Conservation (phyloP, 2,113 vertebrate genomes). For the Nothocercus julius region DNA sequence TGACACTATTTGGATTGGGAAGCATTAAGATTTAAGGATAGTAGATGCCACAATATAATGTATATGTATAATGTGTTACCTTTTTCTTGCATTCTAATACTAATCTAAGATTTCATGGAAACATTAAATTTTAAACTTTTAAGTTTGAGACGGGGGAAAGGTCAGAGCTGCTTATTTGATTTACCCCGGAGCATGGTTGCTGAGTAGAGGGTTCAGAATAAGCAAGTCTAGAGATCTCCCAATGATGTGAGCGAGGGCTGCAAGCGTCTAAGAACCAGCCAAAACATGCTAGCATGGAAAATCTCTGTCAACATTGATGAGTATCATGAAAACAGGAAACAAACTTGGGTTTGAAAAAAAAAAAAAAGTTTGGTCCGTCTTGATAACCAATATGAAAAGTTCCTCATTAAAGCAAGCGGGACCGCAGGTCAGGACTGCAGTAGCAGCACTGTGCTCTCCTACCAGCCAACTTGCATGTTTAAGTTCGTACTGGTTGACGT, state of each 20-base stretch:
- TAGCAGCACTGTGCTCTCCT: not conserved
- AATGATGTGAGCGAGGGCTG: no score
- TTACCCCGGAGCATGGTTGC: not conserved
- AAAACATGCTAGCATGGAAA: not conserved
- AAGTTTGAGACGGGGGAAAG: not conserved
- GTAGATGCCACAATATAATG: not conserved
- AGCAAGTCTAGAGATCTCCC: not conserved
- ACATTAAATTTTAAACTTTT: not conserved
- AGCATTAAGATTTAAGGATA: not conserved
- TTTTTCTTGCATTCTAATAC: not conserved
- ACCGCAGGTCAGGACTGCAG: not conserved
- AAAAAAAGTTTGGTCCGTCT: not conserved
- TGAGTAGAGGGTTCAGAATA: not conserved
- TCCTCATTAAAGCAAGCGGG: not conserved
- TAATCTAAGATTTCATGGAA: not conserved
- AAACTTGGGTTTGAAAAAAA: not conserved
- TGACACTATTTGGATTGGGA: not conserved
- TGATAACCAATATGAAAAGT: not conserved
- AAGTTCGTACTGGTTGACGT: not conserved
- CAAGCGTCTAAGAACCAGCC: not conserved
- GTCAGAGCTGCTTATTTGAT: not conserved
- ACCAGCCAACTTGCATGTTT: not conserved
- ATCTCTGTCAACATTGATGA: not conserved
- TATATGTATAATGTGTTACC: not conserved
- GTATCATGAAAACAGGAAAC: not conserved